Evolutionary conservation across 2,797 vertebrate genomes (phyloP), one percentile per base, ranked within the genome.

Genomic region (Acanthurus lineatus): DNA sequence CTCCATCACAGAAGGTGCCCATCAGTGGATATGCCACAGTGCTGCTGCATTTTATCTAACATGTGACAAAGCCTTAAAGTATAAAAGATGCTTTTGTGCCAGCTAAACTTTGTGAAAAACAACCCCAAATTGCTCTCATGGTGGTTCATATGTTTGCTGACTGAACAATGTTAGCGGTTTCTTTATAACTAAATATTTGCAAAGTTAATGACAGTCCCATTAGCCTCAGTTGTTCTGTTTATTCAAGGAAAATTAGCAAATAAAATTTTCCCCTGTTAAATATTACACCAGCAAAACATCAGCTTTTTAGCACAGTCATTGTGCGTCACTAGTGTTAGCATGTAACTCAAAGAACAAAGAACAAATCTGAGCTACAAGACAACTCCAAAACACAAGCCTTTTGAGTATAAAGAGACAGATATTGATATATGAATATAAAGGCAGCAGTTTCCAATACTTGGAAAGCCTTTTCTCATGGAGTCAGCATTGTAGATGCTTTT

Each of bases 1-100:
- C 40, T 70, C 48, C 49, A 67, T 76, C 40, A 63, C 25, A n/a
- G 49, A 28, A 64, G 74, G 35, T 12, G 69, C 35, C n/a, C 28
- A 62, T 73, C 59, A 76, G 38, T 70, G 32, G 32, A 20, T 51
- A n/a, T 49, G n/a, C 19, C 51, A 53, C 58, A 76, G 60, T 16
- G 47, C 20, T n/a, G 6, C 5, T 61, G 49, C 56, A 48, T 82
- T 74, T 85, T 38, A 58, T 42, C 20, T 38, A 67, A 73, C 54
- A 25, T 28, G 17, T 61, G 48, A 69, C 19, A 79, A 60, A 66
- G 47, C 48, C 62, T 65, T 16, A 11, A 53, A 72, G 22, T 22
- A 73, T 38, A 69, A 87, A 51, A 77, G 48, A 49, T 22, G n/a
- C 9, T 71, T 32, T 76, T 78, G 61, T 60, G 28, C 10, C 5